Evolutionary conservation across 2,113 vertebrate species (phyloP).

Genomic region (Sula dactylatra): DNA sequence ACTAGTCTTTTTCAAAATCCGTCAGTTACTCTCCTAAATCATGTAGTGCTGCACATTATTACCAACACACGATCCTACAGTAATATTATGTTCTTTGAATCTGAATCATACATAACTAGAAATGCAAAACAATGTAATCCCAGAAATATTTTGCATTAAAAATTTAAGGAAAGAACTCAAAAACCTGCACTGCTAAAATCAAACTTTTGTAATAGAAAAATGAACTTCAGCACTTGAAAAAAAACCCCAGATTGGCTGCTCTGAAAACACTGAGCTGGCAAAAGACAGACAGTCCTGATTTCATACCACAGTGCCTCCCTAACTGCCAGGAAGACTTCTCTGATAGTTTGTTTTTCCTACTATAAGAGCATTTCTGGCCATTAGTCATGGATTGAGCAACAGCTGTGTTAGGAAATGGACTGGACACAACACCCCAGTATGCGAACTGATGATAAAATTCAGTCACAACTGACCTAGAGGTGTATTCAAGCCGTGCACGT

Average conservation of each 20-base stretch:
- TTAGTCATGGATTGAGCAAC: not conserved
- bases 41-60: not conserved
- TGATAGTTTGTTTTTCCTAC: not conserved
- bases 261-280: not conserved
- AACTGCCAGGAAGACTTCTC: not conserved
- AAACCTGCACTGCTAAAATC: not conserved
- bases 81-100: not conserved
- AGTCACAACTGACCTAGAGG: not conserved
- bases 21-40: not conserved
- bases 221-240: not conserved
- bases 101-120: not conserved
- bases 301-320: not conserved
- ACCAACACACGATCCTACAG: not conserved
- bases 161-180: not conserved
- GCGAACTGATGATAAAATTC: not conserved
- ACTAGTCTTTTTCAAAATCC: not conserved
- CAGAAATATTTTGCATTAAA: not conserved
- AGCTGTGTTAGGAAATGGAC: not conserved
- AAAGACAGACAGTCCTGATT: not conserved
- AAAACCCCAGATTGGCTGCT: not conserved
- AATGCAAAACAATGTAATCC: not conserved
- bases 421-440: not conserved
- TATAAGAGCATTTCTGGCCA: not conserved
- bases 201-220: not conserved
- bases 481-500: not conserved